Base-by-base conservation (phyloP, 1,140 invertebrate genomes). In the Acromyrmex heyeri region DNA sequence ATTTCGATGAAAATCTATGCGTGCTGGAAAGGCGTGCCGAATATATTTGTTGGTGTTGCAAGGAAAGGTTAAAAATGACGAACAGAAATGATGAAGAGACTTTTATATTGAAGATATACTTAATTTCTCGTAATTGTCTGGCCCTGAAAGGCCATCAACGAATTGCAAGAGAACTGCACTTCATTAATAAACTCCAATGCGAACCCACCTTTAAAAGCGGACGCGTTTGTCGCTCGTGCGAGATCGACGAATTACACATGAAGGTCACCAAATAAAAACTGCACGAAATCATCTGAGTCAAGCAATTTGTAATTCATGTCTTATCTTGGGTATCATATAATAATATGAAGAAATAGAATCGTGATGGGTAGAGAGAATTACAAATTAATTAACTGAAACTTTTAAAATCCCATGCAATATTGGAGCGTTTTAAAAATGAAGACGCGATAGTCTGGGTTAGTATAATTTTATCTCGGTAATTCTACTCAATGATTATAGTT, bases 211-310 rank as follows among this genome's bases (percentile, higher is more conserved):
- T 82, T 48, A 34, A 18, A 59, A 48, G 18, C 24, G 69, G 44
- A 61, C 44, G 67, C 24, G 77, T 67, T 5, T 18, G 10, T 48
- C 24, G 79, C 30, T 55, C 34, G 55, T 6, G 38, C 55, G 38
- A 83, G 69, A 57, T 70, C 78, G 64, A 57, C 48, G 50, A 3
- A 75, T 62, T 73, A 73, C n/a, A 18, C 57, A n/a, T 7, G 55
- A 83, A 75, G 69, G 69, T 83, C 67, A 44, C 27, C 12, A 7
- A 50, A 38, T 75, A 69, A 57, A 75, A 73, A 21, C 21, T 27
- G 30, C 27, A 30, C 27, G 12, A 1, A 24, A 55, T 73, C 18
- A 8, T 16, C 3, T 14, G 14, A 72, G 16, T 69, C 65, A 14
- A 44, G 34, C 18, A 3, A 44, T 38, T 18, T 62, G 14, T 8